These are phyloP conservation scores for Benthosema pterotum DNA, from an alignment of 2,797 vertebrate genomes.

Conservation along the genomic window DNA sequence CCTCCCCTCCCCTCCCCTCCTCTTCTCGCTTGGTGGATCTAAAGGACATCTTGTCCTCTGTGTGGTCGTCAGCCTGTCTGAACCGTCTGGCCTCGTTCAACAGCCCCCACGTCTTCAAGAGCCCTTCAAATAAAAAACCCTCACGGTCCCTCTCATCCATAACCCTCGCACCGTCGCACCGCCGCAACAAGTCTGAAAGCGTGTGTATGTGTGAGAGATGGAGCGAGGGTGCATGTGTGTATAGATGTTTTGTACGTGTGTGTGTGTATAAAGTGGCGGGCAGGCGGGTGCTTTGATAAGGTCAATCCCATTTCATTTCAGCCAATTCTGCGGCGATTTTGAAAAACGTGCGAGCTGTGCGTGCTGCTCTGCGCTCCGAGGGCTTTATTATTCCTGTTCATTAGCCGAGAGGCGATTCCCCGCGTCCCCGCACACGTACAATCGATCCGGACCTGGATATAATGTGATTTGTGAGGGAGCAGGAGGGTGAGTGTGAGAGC, in stretches of 20 bases:
- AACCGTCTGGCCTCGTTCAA: conserved; percentile 9
- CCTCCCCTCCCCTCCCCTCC: background rate
- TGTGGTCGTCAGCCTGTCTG: background rate
- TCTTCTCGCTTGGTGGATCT: background rate
- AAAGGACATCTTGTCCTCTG: conserved; percentile 6
- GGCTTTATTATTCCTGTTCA: too few species aligned
- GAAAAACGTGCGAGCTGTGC: too few species aligned
- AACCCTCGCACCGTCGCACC: conserved; percentile 8
- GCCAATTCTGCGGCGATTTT: too few species aligned
- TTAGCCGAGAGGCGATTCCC: too few species aligned
- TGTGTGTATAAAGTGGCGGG: too few species aligned
- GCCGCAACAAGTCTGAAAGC: background rate
- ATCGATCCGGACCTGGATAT: background rate
- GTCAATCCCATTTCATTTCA: too few species aligned
- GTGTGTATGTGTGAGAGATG: too few species aligned
- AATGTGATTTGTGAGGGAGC: background rate
- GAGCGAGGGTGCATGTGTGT: background rate
- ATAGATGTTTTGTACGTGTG: too few species aligned
- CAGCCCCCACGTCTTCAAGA: background rate
- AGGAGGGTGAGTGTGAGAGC: too few species aligned
- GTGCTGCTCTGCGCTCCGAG: too few species aligned
- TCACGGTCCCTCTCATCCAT: conserved; percentile 4
- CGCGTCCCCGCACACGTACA: too few species aligned
- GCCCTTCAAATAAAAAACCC: conserved; percentile 9
- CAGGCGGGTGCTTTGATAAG: too few species aligned